Evolutionary conservation across 2,113 vertebrate genomes (phyloP).

Genomic region (Pristiophorus japonicus): DNA sequence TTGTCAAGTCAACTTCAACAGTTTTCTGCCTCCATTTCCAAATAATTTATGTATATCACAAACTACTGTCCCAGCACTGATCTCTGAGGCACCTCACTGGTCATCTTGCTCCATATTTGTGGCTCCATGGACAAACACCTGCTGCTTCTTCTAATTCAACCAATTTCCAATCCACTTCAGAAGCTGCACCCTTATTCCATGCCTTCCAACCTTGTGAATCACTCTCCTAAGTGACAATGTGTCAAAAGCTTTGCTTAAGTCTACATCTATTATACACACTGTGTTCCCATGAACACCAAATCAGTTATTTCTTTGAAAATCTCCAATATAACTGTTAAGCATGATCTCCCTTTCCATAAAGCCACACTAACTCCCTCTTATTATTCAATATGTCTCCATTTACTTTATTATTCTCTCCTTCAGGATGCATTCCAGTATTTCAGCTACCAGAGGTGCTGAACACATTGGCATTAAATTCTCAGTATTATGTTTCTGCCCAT

Average conservation of each 20-base stretch:
- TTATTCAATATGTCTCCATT: neutral
- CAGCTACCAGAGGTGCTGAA: neutral
- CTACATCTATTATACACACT: neutral
- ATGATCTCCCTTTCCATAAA: neutral
- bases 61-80: neutral
- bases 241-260: neutral
- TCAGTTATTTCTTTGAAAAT: neutral
- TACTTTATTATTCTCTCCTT: neutral
- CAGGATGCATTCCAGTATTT: neutral
- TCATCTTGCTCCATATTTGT: neutral
- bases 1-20: neutral
- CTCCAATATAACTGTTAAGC: neutral
- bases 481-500: neutral
- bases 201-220: neutral
- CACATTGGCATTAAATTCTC: neutral
- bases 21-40: neutral
- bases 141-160: neutral
- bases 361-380: neutral
- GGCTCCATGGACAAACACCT: neutral
- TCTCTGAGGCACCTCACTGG: neutral
- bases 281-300: neutral
- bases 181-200: neutral
- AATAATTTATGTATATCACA: neutral
- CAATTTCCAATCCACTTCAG: neutral
- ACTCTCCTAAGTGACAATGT: neutral